Evolutionary conservation across 2,888 invertebrate species (phyloP).

Genomic region (Nomada ruficornis): DNA sequence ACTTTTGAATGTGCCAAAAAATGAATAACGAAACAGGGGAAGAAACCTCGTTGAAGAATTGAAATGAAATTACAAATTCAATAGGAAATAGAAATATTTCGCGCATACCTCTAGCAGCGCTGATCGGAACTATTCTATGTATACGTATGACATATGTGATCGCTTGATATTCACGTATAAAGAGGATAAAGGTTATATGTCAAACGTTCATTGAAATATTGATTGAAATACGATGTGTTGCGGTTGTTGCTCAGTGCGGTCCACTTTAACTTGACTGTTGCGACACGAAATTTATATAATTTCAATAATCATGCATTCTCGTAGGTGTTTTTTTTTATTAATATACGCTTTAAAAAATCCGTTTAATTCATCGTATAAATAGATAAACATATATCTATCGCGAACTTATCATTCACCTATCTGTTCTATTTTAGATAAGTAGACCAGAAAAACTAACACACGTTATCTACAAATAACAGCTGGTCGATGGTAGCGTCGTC

Average conservation of each 20-base stretch:
- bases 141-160: no score
- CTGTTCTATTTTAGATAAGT: conserved; percentile 26
- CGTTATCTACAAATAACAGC: conserved; percentile 22
- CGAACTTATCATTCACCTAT: neutral
- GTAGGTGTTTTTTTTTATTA: neutral
- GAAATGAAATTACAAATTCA: neutral
- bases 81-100: no score
- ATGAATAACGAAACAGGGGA: no score
- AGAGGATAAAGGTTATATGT: conserved; percentile 28
- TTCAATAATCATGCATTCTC: neutral
- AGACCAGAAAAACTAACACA: neutral
- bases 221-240: neutral
- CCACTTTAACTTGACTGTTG: neutral
- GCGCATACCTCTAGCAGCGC: neutral
- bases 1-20: neutral
- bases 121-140: conserved; percentile 7
- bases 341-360: no score
- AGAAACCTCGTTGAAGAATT: no score
- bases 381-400: neutral
- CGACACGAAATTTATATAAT: neutral
- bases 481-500: conserved; percentile 27
- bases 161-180: no score
- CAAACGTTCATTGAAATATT: neutral
- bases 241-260: neutral
- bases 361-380: neutral